Conservation (phyloP, 2,797 vertebrate species). For the Enteromius argenteus region DNA sequence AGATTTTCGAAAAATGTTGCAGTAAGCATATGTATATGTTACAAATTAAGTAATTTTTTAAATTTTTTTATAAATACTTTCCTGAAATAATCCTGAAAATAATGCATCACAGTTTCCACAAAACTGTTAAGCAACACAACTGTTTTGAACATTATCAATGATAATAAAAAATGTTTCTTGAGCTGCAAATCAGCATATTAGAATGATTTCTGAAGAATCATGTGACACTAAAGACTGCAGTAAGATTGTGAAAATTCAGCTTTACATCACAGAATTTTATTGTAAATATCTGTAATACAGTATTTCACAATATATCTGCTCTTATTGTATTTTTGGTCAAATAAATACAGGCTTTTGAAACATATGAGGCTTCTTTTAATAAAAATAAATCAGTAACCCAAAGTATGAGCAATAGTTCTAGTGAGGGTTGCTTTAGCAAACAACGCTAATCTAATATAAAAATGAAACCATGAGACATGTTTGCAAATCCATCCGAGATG, state of each 20-base stretch:
- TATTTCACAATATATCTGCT: background rate
- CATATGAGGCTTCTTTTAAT: background rate
- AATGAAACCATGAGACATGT: constrained; percentile 11
- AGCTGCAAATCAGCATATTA: background rate
- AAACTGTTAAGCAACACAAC: background rate
- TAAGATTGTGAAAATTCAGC: background rate
- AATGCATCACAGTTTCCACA: background rate
- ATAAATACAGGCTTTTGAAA: background rate
- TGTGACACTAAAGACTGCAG: background rate
- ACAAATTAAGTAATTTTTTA: background rate
- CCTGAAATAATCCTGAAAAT: background rate
- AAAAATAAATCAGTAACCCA: background rate
- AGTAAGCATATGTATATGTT: background rate
- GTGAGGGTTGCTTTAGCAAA: background rate
- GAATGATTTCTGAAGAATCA: background rate
- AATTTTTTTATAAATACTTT: background rate
- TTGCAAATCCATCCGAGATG: constrained; percentile 29
- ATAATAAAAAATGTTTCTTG: background rate
- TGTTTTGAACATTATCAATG: background rate
- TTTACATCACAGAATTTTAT: background rate
- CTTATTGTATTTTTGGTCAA: background rate
- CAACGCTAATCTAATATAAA: background rate
- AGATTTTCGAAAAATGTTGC: background rate
- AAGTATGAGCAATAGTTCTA: background rate
- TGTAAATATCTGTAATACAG: background rate